phyloP scores from a whole-genome alignment of 2,888 invertebrate genomes.

The Tetramorium bicarinatum region DNA sequence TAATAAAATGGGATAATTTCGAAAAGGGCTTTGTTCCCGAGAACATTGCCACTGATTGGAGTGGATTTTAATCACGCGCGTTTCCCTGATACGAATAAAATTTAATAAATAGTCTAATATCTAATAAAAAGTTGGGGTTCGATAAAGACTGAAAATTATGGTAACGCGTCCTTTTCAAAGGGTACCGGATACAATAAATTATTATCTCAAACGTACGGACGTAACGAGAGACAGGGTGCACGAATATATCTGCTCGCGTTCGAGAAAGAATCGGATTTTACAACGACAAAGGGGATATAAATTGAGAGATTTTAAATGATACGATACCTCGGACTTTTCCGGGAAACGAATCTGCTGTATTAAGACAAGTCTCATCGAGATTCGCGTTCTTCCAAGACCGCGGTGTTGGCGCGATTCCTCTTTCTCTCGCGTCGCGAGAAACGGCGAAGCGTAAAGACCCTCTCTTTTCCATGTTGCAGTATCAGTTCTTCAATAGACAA shows the following conservation, averaged over 20 bases:
- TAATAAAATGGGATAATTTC: neutral
- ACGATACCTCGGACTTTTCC: neutral
- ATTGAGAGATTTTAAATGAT: neutral
- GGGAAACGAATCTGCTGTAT: neutral
- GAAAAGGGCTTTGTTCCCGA: neutral
- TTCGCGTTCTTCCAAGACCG: neutral
- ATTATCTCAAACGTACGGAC: neutral
- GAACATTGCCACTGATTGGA: neutral
- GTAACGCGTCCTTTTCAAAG: neutral
- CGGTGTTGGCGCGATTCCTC: conserved; percentile 15
- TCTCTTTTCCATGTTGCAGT: conserved; percentile 83
- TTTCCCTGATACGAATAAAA: neutral
- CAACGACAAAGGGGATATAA: neutral
- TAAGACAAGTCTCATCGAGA: neutral
- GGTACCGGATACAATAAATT: neutral
- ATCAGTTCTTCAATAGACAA: conserved; percentile 85
- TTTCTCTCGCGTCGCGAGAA: conserved; percentile 16
- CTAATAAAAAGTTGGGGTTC: neutral
- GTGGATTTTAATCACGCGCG: neutral
- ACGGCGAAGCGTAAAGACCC: conserved; percentile 24
- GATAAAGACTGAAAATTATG: neutral
- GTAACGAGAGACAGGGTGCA: neutral
- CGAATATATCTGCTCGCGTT: neutral
- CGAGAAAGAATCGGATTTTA: neutral
- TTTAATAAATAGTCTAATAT: neutral